A percentile compares a stretch with the other conserved stretches of the same genome.
phyloP scores from a whole-genome alignment of 1,140 invertebrate species.

The Thalassaphorura encarpata region DNA sequence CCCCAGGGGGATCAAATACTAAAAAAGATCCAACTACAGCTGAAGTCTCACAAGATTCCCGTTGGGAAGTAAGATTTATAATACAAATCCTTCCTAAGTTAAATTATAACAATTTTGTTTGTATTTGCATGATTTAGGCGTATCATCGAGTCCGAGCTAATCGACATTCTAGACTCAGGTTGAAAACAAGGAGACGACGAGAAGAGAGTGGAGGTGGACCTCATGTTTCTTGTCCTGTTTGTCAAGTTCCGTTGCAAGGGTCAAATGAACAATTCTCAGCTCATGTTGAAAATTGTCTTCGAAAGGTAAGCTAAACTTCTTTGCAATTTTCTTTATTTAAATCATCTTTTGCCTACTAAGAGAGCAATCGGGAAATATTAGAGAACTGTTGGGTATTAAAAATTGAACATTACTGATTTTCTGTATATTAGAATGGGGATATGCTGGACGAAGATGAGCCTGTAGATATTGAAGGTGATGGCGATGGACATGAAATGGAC shows the following conservation, averaged over 20 bases:
- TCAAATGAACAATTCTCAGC: constrained; percentile 58
- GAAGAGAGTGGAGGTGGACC: constrained; percentile 42
- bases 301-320: constrained; percentile 41
- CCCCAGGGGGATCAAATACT: constrained; percentile 41
- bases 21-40: constrained; percentile 41
- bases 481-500: constrained; percentile 54
- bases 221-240: constrained; percentile 62
- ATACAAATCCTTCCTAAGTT: background rate
- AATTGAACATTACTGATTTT: background rate
- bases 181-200: constrained; percentile 56
- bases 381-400: background rate
- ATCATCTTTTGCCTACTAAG: no score
- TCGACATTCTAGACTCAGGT: constrained; percentile 56
- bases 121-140: no score
- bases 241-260: constrained; percentile 51
- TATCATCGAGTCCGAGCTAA: constrained; percentile 72
- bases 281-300: constrained; percentile 64
- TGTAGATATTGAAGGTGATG: constrained; percentile 52
- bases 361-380: no score
- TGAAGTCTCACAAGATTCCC: constrained; percentile 54
- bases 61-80: constrained; percentile 53
- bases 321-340: no score
- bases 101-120: no score
- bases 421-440: constrained; percentile 32
- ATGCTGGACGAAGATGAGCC: constrained; percentile 52